These are phyloP conservation scores for Hypomecis punctinalis DNA, from an alignment of 2,888 invertebrate species.

Conservation along the genomic window DNA sequence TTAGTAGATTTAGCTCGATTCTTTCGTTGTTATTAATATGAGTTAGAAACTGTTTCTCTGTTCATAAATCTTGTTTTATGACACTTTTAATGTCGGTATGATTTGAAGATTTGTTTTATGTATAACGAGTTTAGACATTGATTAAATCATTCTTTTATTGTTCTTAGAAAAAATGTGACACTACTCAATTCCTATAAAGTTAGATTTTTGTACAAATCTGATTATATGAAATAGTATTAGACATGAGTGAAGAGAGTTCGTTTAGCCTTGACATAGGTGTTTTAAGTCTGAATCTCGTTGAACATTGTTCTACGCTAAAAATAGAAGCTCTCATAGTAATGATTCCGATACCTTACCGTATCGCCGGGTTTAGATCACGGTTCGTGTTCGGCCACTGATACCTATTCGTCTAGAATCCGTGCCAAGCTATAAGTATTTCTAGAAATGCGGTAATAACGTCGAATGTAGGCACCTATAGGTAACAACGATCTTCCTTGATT, in stretches of 20 bases:
- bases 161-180: not conserved
- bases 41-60: constrained; percentile 8
- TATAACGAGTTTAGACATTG: not conserved
- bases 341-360: constrained; percentile 23
- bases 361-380: constrained; percentile 14
- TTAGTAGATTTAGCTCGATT: constrained; percentile 10
- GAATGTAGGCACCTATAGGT: not conserved
- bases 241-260: not conserved
- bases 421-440: constrained; percentile 50
- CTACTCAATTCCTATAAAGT: not conserved
- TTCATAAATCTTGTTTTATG: constrained; percentile 15
- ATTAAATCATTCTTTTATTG: constrained; percentile 4
- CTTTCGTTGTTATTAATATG: constrained; percentile 5
- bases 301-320: constrained; percentile 3
- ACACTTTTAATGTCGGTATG: constrained; percentile 12
- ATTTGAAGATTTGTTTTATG: constrained; percentile 8
- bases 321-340: constrained; percentile 3
- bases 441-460: constrained; percentile 40
- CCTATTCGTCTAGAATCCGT: constrained; percentile 24
- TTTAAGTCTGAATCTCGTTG: constrained; percentile 4
- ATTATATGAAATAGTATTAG: not conserved
- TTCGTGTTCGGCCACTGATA: constrained; percentile 18
- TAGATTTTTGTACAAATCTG: not conserved
- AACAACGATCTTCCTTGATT: constrained; percentile 11
- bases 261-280: not conserved